A percentile compares a stretch with the other conserved stretches of the same genome.
phyloP scores from a whole-genome alignment of 2,888 invertebrate genomes.

The Spialia ferax region DNA sequence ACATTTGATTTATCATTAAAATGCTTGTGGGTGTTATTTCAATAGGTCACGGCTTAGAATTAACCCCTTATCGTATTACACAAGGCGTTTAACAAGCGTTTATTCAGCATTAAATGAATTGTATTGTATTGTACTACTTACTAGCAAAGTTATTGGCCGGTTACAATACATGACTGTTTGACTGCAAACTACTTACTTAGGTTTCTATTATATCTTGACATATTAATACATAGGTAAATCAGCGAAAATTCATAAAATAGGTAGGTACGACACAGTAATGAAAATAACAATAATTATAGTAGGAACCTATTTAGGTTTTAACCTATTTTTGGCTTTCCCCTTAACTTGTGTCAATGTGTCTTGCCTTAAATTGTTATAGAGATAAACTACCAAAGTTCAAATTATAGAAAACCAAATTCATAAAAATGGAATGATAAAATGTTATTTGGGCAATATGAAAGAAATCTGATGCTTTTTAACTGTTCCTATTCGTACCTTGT shows the following conservation, averaged over 20 bases:
- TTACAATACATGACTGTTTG: conserved; percentile 20
- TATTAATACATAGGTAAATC: not conserved
- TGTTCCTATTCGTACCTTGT: too few species aligned
- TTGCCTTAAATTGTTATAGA: too few species aligned
- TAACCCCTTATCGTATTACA: conserved; percentile 35
- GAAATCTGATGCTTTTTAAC: not conserved
- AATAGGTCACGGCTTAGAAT: conserved; percentile 37
- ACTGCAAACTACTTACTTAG: not conserved
- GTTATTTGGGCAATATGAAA: too few species aligned
- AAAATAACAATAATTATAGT: too few species aligned
- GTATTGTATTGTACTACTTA: conserved; percentile 14
- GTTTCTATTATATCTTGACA: not conserved
- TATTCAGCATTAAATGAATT: conserved; percentile 21
- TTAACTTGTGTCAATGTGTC: too few species aligned
- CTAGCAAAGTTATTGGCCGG: not conserved
- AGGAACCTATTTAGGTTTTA: too few species aligned
- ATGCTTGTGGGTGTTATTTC: conserved; percentile 33
- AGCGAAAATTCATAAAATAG: too few species aligned
- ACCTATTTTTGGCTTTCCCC: too few species aligned
- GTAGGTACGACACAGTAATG: too few species aligned
- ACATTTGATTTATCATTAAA: conserved; percentile 36
- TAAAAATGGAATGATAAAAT: too few species aligned
- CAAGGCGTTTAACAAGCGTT: conserved; percentile 29
- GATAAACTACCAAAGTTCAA: too few species aligned
- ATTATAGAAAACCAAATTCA: too few species aligned